Evolutionary conservation across 2,113 vertebrate species (phyloP).

Genomic region (Macquaria australasica): DNA sequence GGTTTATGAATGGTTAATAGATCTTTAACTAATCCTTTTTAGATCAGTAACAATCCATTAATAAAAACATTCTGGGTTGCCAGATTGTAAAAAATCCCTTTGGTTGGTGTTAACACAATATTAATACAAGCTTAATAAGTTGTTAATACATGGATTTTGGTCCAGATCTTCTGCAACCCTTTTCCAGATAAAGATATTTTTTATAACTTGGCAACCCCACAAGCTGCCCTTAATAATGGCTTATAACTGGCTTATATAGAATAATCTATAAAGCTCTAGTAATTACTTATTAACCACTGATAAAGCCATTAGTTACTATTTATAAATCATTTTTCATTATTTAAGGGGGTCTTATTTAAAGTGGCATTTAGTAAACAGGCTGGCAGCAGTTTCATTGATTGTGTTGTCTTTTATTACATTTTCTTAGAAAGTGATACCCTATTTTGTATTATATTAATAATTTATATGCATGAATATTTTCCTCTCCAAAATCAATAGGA

Average conservation of each 20-base stretch:
- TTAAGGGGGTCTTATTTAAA: neutral
- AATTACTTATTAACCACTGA: neutral
- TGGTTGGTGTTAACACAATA: neutral
- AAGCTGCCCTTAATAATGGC: neutral
- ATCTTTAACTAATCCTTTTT: neutral
- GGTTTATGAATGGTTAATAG: neutral
- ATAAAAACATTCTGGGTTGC: neutral
- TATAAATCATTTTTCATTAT: neutral
- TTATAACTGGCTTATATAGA: neutral
- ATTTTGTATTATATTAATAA: neutral
- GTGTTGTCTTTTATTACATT: neutral
- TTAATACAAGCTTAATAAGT: neutral
- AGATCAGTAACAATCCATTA: neutral
- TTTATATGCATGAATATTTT: neutral
- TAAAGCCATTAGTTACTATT: neutral
- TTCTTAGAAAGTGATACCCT: neutral
- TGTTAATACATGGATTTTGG: constrained; percentile 1
- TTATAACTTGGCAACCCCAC: neutral
- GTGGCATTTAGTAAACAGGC: neutral
- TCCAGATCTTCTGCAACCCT: neutral
- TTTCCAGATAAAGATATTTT: neutral
- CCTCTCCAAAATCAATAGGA: neutral
- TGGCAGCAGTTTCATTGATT: neutral
- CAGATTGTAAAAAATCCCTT: neutral
- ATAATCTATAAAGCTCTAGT: neutral